phyloP scores from a whole-genome alignment of 2,888 invertebrate species.

The Pachycephus smyrnensis region DNA sequence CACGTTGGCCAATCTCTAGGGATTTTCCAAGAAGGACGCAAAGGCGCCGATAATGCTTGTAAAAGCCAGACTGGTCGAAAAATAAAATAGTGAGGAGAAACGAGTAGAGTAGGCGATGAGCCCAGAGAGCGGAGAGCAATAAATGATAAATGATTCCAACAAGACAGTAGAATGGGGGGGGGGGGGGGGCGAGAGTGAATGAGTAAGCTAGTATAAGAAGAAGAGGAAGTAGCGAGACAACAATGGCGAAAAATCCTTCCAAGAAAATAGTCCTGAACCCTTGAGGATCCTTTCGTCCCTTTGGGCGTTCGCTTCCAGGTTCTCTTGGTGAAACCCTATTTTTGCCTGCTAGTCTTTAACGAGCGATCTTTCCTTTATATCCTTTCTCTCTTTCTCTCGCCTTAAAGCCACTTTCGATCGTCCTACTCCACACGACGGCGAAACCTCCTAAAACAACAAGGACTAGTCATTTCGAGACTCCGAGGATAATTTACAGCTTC shows the following conservation, averaged over 20 bases:
- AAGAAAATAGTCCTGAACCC: not conserved
- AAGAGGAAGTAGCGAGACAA: not conserved
- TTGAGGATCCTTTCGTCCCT: not conserved
- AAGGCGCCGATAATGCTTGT: not conserved
- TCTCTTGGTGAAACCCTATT: not conserved
- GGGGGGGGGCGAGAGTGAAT: not conserved
- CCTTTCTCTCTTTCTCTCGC: not conserved
- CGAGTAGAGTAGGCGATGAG: not conserved
- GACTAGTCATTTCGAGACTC: not conserved
- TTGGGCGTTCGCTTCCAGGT: not conserved
- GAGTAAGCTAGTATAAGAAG: not conserved
- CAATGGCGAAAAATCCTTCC: not conserved
- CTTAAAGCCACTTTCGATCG: not conserved
- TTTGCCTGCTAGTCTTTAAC: not conserved
- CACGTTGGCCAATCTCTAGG: not conserved
- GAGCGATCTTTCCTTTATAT: not conserved
- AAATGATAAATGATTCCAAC: not conserved
- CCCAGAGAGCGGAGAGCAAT: not conserved
- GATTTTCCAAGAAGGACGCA: not conserved
- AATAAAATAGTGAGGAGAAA: not conserved
- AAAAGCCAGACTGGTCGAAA: not conserved
- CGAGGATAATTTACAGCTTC: not conserved
- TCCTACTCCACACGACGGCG: not conserved
- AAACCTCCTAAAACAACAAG: not conserved
- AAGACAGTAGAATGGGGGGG: not conserved